A percentile compares a stretch with the other conserved stretches of the same genome.
Evolutionary conservation across 2,797 vertebrate genomes (phyloP).

Genomic region (Erethizon dorsatum): DNA sequence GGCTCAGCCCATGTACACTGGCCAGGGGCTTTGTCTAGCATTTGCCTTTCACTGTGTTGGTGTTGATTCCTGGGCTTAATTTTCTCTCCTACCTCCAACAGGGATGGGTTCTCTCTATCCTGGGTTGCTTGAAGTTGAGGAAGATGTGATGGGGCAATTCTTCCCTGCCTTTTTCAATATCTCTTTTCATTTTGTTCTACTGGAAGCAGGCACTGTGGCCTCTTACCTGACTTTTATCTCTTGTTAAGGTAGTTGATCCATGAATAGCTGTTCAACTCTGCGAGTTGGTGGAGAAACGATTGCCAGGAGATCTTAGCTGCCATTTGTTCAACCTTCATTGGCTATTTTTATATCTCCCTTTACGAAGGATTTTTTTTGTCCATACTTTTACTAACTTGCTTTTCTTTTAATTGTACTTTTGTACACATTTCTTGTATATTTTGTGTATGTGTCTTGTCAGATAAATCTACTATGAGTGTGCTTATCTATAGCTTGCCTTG

Average conservation of each 20-base stretch:
- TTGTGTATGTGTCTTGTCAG: background rate
- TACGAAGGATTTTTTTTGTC: background rate
- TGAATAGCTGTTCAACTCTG: background rate
- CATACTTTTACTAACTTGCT: background rate
- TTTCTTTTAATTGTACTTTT: background rate
- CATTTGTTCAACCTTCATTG: background rate
- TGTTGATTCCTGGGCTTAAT: background rate
- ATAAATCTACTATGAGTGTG: background rate
- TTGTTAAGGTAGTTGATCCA: background rate
- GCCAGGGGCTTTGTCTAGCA: background rate
- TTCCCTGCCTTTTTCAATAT: background rate
- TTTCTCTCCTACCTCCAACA: background rate
- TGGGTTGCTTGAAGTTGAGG: background rate
- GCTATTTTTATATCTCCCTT: background rate
- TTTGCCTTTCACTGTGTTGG: background rate
- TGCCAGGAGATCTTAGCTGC: background rate
- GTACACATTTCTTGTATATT: background rate
- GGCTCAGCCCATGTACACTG: background rate
- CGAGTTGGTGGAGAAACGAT: background rate
- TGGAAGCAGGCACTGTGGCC: background rate
- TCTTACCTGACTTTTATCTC: background rate
- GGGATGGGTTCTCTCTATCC: background rate
- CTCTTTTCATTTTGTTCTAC: background rate
- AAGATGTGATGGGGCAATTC: background rate
- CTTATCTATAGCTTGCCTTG: background rate